Percentiles rank a stretch among this genome's conserved stretches.
Evolutionary conservation across 2,797 vertebrate genomes (phyloP).

Genomic region (Bucorvus abyssinicus): DNA sequence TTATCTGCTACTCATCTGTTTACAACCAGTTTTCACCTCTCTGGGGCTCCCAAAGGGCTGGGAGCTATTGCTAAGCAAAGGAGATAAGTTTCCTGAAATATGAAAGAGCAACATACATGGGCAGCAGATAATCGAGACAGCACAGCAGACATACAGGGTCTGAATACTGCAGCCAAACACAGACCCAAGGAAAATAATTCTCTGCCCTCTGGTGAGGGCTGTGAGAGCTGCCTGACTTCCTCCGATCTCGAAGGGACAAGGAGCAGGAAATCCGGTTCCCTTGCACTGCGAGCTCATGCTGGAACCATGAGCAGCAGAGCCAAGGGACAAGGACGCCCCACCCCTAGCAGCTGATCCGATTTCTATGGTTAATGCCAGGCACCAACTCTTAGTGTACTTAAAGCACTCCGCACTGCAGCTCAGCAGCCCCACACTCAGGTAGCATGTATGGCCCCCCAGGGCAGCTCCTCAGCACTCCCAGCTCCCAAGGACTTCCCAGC

Average conservation of each 20-base stretch:
- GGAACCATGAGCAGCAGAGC: constrained; percentile 32
- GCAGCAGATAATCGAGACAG: background rate
- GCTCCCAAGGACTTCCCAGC: background rate
- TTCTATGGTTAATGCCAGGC: constrained; percentile 53
- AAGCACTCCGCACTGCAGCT: background rate
- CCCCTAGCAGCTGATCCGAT: constrained; percentile 55
- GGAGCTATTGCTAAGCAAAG: background rate
- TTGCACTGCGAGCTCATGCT: background rate
- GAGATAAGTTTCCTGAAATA: constrained; percentile 23
- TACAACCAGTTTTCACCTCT: background rate
- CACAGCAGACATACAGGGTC: background rate
- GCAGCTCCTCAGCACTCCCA: background rate
- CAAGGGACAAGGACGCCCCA: constrained; percentile 42
- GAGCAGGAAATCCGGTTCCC: constrained; percentile 13
- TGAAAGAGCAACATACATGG: background rate
- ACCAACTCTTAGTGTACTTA: constrained; percentile 3
- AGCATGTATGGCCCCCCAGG: background rate
- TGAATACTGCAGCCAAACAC: background rate
- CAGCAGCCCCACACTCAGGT: background rate
- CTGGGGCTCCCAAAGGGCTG: background rate
- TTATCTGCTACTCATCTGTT: background rate
- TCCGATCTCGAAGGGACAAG: background rate
- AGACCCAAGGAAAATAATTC: background rate
- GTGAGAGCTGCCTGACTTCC: background rate
- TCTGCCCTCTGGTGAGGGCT: background rate